Conservation (phyloP, 2,113 vertebrate genomes). For the Daboia siamensis region DNA sequence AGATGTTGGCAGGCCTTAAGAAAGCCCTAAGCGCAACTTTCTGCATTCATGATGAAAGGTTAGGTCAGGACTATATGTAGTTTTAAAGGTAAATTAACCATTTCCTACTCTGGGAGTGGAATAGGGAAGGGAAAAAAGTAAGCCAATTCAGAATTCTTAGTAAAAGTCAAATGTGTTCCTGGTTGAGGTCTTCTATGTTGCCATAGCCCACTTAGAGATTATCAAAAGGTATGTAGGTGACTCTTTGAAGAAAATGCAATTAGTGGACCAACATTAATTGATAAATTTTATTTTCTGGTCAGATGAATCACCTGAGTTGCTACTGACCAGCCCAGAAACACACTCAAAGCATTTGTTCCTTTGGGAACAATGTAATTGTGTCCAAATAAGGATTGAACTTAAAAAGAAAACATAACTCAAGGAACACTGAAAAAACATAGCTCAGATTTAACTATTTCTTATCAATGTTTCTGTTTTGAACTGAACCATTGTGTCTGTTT, state of each 20-base stretch:
- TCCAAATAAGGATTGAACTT: background rate
- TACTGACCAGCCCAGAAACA: background rate
- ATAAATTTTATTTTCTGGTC: background rate
- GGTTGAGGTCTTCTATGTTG: background rate
- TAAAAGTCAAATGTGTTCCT: background rate
- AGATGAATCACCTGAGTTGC: background rate
- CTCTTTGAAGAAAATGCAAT: background rate
- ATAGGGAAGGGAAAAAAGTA: background rate
- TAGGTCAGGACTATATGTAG: background rate
- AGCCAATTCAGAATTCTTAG: background rate
- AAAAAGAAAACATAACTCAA: background rate
- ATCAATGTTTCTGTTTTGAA: background rate
- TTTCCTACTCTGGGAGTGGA: too few relatives aligned
- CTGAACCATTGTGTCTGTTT: background rate
- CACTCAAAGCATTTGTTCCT: background rate
- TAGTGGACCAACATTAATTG: background rate
- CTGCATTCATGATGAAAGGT: background rate
- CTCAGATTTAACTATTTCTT: background rate
- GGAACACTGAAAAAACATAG: background rate
- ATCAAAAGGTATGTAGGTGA: background rate
- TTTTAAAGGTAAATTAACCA: background rate
- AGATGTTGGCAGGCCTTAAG: background rate
- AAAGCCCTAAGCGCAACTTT: background rate
- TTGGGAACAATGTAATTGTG: too few relatives aligned
- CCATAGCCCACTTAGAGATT: background rate